These are phyloP conservation scores for Scartelaos histophorus DNA, from an alignment of 2,113 vertebrate species.

Conservation along the genomic window DNA sequence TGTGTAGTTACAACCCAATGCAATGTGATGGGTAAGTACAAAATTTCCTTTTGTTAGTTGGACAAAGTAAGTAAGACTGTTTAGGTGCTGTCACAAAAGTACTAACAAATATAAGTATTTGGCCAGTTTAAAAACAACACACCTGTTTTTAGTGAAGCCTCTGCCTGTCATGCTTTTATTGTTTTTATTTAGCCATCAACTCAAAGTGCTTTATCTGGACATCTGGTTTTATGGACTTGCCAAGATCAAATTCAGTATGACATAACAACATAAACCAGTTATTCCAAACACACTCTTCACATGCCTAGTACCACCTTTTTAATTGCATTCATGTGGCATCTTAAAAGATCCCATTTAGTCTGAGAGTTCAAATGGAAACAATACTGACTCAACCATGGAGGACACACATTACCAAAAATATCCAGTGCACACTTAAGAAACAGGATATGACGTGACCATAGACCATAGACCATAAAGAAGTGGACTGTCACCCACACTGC, in stretches of 20 bases:
- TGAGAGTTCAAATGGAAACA: too few species aligned
- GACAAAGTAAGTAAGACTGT: neutral
- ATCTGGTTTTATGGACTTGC: neutral
- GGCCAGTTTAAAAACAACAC: slow-evolving; percentile 7
- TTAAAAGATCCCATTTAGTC: neutral
- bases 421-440: too few species aligned
- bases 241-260: neutral
- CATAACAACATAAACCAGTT: neutral
- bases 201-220: slow-evolving; percentile 4
- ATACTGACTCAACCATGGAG: too few species aligned
- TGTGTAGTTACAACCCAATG: neutral
- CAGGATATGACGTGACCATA: too few species aligned
- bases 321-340: neutral
- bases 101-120: neutral
- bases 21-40: neutral
- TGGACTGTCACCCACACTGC: too few species aligned
- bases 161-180: slow-evolving; percentile 19
- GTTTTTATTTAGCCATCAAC: slow-evolving; percentile 21
- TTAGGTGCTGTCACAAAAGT: neutral
- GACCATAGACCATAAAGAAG: too few species aligned
- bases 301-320: neutral
- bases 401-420: too few species aligned
- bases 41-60: neutral
- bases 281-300: neutral
- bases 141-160: slow-evolving; percentile 30